Base-by-base conservation (phyloP, 2,888 invertebrate species). In the Ormyrus pomaceus region DNA sequence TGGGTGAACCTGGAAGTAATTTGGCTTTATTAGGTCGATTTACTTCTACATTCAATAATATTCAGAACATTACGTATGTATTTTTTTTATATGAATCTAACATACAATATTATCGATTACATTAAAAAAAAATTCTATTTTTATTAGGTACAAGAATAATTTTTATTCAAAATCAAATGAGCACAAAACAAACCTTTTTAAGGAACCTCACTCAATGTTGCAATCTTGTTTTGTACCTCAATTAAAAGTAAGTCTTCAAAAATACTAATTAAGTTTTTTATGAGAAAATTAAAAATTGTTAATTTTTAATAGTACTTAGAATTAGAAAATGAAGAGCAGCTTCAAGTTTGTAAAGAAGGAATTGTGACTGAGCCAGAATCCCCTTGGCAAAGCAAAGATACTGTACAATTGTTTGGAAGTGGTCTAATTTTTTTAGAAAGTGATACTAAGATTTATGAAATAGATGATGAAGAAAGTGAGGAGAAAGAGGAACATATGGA, bases 301-400 rank as follows among this genome's bases (percentile, higher is more conserved):
- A 55, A 69, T 46, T 10, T 50, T 45, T n/a, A 56, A 56, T 19
- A 82, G 82, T 64, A 71, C 78, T 46, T 68, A 59, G 68, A 62
- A 50, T 65, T 50, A 51, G 62, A 77, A 34, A 34, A 4, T 34
- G 34, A 34, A 62, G 77, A 81, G n/a, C 46, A 72, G 48, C n/a
- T 79, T 62, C 61, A 13, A n/a, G 19, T 55, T 13, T 71, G 64
- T 45, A 82, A 78, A 77, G 84, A 84, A 79, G 84, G 82, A 34
- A 84, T 85, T 46, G 82, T 84, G 3, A 83, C 83, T 0, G 84
- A 86, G 72, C 82, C 83, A 62, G 83, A 85, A 76, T 81, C 84
- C 11, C 83, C 84, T 6, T 85, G 83, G 83, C 81, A 82, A 56
- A 11, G 13, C 45, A n/a, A 34, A 48, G 70, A 79, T 68, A 51